Percentiles rank a stretch among this genome's conserved stretches.
These are phyloP conservation scores for Liodrosophila aerea DNA, from an alignment of 2,888 invertebrate genomes.

Conservation along the genomic window DNA sequence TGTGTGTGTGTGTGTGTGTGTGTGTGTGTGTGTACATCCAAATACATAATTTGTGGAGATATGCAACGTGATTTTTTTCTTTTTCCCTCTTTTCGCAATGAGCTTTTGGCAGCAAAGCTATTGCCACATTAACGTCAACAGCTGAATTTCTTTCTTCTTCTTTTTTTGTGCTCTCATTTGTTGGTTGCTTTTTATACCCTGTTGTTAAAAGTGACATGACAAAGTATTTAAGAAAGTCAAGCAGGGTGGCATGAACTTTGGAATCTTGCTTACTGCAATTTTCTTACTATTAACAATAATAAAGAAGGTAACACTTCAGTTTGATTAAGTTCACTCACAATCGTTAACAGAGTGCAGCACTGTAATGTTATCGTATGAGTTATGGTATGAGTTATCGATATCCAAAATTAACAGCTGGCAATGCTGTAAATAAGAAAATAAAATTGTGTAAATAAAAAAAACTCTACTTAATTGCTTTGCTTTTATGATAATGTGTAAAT, in stretches of 20 bases:
- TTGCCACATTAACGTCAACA: slow-evolving; percentile 63
- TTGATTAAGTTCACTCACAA: too few species aligned
- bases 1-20: background rate
- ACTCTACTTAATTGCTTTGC: too few species aligned
- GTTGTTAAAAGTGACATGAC: background rate
- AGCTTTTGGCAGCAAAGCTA: slow-evolving; percentile 39
- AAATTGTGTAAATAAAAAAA: too few species aligned
- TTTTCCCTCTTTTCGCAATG: slow-evolving; percentile 18
- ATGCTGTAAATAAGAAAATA: too few species aligned
- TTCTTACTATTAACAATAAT: too few species aligned
- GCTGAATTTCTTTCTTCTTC: slow-evolving; percentile 35
- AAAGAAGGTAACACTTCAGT: too few species aligned
- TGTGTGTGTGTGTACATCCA: background rate
- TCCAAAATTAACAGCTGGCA: too few species aligned
- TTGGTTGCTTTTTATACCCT: slow-evolving; percentile 54
- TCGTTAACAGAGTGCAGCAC: too few species aligned
- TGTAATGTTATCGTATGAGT: too few species aligned
- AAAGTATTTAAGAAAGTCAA: slow-evolving; percentile 7
- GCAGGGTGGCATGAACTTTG: background rate
- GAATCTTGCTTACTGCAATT: too few species aligned
- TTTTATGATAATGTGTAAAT: too few species aligned
- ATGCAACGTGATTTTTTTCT: slow-evolving; percentile 4
- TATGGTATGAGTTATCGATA: too few species aligned
- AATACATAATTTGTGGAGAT: background rate
- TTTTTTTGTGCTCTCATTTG: slow-evolving; percentile 46